These are phyloP conservation scores for Eudasyphora cyanicolor DNA, from an alignment of 2,888 invertebrate species.

Conservation along the genomic window DNA sequence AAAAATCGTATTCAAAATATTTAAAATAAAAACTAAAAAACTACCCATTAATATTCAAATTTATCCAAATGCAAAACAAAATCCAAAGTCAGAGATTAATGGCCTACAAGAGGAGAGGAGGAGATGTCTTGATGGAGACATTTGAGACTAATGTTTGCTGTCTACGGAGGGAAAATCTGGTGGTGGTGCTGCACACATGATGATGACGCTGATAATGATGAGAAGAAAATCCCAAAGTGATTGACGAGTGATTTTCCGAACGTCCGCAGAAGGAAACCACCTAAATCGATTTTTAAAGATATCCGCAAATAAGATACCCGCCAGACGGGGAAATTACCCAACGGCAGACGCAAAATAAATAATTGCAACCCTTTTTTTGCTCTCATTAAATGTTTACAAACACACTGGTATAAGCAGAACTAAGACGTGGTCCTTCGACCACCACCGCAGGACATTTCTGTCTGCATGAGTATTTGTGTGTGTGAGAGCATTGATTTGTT, in stretches of 20 bases:
- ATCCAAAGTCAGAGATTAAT: constrained; percentile 13
- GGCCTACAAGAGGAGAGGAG: background rate
- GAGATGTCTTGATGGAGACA: background rate
- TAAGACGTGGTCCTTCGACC: background rate
- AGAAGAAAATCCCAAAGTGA: constrained; percentile 11
- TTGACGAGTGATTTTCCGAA: background rate
- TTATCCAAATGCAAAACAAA: background rate
- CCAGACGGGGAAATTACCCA: constrained; percentile 4
- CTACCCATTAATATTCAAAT: constrained; percentile 30
- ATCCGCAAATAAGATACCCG: background rate
- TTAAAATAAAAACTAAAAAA: background rate
- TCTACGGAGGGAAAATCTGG: too few relatives aligned
- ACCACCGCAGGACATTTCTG: constrained; percentile 16
- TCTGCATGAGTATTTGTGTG: background rate
- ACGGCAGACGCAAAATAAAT: background rate
- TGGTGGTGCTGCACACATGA: background rate
- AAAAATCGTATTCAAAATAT: background rate
- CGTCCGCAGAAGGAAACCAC: background rate
- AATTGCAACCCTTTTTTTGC: constrained; percentile 28
- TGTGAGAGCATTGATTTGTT: background rate
- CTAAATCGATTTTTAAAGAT: constrained; percentile 22
- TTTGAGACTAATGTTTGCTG: too few relatives aligned
- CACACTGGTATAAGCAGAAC: background rate
- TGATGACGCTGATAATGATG: background rate
- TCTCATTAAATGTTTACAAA: background rate